A percentile compares a stretch with the other conserved stretches of the same genome.
phyloP scores from a whole-genome alignment of 1,140 invertebrate genomes.

The Zaprionus lachaisei region DNA sequence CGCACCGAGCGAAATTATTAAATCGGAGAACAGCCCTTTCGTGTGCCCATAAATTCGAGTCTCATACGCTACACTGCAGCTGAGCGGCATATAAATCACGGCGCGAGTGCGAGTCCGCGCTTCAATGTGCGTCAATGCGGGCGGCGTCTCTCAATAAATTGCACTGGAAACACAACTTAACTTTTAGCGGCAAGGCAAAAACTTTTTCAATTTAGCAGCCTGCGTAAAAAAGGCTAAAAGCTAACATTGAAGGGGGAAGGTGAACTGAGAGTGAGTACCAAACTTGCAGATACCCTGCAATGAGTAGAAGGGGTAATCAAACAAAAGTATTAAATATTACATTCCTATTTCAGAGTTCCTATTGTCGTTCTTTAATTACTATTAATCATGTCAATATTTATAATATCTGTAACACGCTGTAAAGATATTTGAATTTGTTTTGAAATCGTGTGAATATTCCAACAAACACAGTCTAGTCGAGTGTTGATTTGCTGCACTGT shows the following conservation, averaged over 20 bases:
- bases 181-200: constrained; percentile 62
- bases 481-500: not conserved
- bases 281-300: constrained; percentile 7
- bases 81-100: constrained; percentile 44
- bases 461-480: not conserved
- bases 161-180: constrained; percentile 60
- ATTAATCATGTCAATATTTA: not conserved
- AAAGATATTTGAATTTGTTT: not conserved
- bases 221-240: constrained; percentile 12
- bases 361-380: no score
- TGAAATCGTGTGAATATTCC: not conserved
- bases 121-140: constrained; percentile 66
- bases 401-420: not conserved
- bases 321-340: not conserved
- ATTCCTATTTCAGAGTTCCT: not conserved
- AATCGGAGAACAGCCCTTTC: constrained; percentile 61
- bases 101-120: constrained; percentile 26
- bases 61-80: constrained; percentile 39
- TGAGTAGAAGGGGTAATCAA: not conserved
- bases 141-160: constrained; percentile 72
- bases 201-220: constrained; percentile 75
- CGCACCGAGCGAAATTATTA: constrained; percentile 65
- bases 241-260: not conserved
- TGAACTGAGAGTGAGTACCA: not conserved
- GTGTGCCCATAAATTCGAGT: constrained; percentile 29